phyloP scores from a whole-genome alignment of 2,888 invertebrate species.

The Phorcus lineatus region DNA sequence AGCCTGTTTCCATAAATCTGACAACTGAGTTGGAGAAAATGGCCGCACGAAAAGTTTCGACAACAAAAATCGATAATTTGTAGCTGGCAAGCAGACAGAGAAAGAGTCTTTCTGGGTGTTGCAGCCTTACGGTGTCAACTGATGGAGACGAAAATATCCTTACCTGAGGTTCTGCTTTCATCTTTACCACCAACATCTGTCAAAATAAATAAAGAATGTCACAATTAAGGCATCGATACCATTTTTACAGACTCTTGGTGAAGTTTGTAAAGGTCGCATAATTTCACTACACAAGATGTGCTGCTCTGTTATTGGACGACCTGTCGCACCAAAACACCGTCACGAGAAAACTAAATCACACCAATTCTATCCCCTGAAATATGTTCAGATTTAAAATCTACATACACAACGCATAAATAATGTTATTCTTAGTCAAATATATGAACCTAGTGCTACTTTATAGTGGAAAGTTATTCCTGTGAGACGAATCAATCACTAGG shows the following conservation, averaged over 20 bases:
- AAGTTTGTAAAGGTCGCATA: slow-evolving; percentile 12
- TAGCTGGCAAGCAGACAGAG: slow-evolving; percentile 19
- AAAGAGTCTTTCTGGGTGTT: slow-evolving; percentile 24
- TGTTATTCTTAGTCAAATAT: too few species aligned
- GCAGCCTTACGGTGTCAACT: slow-evolving; percentile 19
- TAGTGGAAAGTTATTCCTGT: slow-evolving; percentile 34
- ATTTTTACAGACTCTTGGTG: slow-evolving; percentile 1
- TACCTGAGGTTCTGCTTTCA: slow-evolving; percentile 70
- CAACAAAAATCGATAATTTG: slow-evolving; percentile 65
- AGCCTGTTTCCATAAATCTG: slow-evolving; percentile 31
- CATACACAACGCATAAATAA: too few species aligned
- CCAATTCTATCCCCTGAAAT: too few species aligned
- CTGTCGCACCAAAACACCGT: slow-evolving; percentile 18
- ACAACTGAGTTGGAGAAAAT: slow-evolving; percentile 41
- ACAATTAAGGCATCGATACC: not conserved
- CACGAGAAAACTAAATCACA: not conserved
- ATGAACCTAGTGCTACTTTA: not conserved
- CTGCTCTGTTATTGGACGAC: slow-evolving; percentile 10
- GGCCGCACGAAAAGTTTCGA: slow-evolving; percentile 57
- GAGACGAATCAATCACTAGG: slow-evolving; percentile 6
- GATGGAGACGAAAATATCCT: slow-evolving; percentile 25
- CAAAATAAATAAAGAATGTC: slow-evolving; percentile 39
- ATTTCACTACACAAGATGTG: slow-evolving; percentile 15
- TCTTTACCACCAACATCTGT: slow-evolving; percentile 68
- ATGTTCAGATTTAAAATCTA: too few species aligned